phyloP scores from a whole-genome alignment of 2,797 vertebrate species.

The Streptopelia turtur region DNA sequence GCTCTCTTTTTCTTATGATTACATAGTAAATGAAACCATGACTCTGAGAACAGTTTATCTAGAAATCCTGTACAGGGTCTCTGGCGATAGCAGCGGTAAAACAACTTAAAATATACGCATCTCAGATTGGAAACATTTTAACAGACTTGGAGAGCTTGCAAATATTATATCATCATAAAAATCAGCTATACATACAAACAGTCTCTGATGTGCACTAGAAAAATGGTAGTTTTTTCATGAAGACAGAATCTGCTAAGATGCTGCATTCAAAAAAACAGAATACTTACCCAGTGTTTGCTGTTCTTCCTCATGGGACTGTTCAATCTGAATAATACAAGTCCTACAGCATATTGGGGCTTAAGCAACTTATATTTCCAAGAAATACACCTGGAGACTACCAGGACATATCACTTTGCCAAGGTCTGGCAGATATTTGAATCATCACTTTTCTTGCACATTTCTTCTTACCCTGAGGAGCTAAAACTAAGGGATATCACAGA shows the following conservation, averaged over 20 bases:
- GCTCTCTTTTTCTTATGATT: neutral
- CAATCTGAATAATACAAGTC: neutral
- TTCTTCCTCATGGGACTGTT: neutral
- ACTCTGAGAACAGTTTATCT: neutral
- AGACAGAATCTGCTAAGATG: neutral
- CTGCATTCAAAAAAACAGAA: neutral
- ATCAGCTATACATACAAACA: neutral
- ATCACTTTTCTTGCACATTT: neutral
- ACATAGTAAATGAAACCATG: neutral
- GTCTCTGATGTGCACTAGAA: neutral
- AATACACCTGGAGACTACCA: neutral
- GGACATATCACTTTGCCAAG: neutral
- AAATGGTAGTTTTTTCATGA: neutral
- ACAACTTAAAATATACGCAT: neutral
- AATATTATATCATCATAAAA: neutral
- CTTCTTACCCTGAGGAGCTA: neutral
- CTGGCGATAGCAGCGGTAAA: neutral
- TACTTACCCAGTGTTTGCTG: neutral
- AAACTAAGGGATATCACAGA: neutral
- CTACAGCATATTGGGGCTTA: accelerated
- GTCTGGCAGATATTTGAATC: neutral
- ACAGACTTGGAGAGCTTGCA: neutral
- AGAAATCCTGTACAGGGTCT: neutral
- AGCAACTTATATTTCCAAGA: neutral
- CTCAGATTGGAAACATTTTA: neutral